A percentile compares a stretch with the other conserved stretches of the same genome.
Conservation (phyloP, 2,113 vertebrate species). For the Neogobius melanostomus region DNA sequence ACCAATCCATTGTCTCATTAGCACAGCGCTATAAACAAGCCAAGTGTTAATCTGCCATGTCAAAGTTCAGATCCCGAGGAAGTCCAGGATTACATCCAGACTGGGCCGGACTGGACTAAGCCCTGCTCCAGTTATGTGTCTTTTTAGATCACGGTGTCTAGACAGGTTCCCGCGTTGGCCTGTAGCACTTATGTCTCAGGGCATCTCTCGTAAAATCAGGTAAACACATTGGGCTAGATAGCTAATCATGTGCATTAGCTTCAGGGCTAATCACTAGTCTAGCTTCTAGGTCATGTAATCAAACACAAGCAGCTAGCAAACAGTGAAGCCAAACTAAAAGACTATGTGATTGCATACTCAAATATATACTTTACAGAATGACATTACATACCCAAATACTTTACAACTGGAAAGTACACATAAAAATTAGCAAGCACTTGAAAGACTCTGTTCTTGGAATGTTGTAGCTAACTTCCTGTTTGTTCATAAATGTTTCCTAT, state of each 20-base stretch:
- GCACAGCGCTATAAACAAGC: slow-evolving; percentile 19
- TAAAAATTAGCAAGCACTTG: too few species aligned
- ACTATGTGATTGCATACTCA: not conserved
- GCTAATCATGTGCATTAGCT: not conserved
- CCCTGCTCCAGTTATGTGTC: slow-evolving; percentile 36
- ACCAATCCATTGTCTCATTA: slow-evolving; percentile 13
- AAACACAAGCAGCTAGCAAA: not conserved
- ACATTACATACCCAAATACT: too few species aligned
- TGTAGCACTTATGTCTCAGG: not conserved
- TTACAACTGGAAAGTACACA: too few species aligned
- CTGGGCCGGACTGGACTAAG: slow-evolving; percentile 18
- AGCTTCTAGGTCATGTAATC: not conserved
- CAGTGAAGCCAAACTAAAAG: not conserved
- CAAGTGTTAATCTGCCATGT: slow-evolving; percentile 61
- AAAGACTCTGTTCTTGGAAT: too few species aligned
- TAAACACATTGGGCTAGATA: not conserved
- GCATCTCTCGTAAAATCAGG: not conserved
- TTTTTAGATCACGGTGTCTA: slow-evolving; percentile 19
- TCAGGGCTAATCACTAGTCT: not conserved
- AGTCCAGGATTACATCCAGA: slow-evolving; percentile 49
- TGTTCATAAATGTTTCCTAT: too few species aligned
- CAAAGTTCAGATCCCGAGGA: slow-evolving; percentile 38
- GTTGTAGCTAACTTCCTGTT: too few species aligned
- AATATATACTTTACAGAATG: not conserved
- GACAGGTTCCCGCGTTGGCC: slow-evolving; percentile 19